Evolutionary conservation across 2,797 vertebrate species (phyloP).

Genomic region (Micropoecilia bifurca): DNA sequence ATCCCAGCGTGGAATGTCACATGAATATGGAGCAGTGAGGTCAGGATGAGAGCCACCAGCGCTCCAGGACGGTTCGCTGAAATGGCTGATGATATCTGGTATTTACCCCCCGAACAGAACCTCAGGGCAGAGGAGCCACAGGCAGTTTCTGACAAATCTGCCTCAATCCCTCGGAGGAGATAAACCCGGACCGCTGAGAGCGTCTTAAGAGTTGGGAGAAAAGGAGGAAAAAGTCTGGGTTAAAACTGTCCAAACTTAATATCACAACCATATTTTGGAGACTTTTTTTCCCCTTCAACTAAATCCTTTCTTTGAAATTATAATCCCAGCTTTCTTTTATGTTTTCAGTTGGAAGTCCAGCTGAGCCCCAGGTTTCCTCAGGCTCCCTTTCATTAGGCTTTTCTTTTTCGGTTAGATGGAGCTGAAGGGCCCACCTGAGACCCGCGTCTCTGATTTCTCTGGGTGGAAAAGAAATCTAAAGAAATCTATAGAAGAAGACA

Average conservation of each 20-base stretch:
- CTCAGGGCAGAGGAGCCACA: conserved; percentile 41
- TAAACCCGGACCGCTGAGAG: conserved; percentile 52
- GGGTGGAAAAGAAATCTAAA: not conserved
- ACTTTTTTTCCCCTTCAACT: conserved; percentile 3
- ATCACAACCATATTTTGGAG: conserved; percentile 9
- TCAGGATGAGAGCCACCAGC: conserved; percentile 43
- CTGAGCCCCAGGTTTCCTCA: conserved; percentile 29
- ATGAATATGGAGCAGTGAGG: conserved; percentile 69
- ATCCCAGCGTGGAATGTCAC: conserved; percentile 65
- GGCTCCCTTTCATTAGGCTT: conserved; percentile 20
- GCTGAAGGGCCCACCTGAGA: conserved; percentile 42
- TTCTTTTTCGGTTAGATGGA: conserved; percentile 14
- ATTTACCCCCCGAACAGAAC: conserved; percentile 44
- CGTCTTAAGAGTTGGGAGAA: conserved; percentile 39
- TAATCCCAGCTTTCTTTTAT: conserved; percentile 21
- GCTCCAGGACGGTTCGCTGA: conserved; percentile 45
- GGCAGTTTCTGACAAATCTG: conserved; percentile 56
- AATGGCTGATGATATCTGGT: conserved; percentile 53
- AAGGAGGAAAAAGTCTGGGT: conserved; percentile 14
- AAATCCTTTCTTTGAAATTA: conserved; percentile 18
- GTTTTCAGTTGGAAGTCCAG: conserved; percentile 24
- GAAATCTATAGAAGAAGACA: conserved; percentile 7
- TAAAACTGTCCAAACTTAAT: conserved; percentile 9
- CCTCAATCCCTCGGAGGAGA: conserved; percentile 53
- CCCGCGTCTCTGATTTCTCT: conserved; percentile 31